Conservation (phyloP, 2,888 invertebrate species). For the Rhamnusium bicolor region DNA sequence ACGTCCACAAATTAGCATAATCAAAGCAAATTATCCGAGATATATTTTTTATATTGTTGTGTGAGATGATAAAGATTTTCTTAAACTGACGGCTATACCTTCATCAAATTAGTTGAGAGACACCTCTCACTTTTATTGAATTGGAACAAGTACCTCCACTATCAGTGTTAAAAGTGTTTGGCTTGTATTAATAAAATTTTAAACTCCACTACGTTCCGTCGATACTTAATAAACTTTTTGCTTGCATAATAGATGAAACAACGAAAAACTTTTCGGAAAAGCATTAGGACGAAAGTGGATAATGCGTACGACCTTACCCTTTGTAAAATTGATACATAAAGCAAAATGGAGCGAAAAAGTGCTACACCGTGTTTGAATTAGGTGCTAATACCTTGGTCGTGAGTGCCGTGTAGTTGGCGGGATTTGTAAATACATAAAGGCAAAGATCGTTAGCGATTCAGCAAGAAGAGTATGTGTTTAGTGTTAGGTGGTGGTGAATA, state of each 20-base stretch:
- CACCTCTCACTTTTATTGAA: no score
- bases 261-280: conserved; percentile 14
- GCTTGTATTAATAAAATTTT: not conserved
- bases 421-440: conserved; percentile 51
- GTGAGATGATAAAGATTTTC: no score
- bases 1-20: no score
- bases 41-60: no score
- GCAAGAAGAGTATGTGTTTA: not conserved
- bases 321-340: conserved; percentile 44
- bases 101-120: no score
- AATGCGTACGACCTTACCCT: conserved; percentile 15
- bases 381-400: conserved; percentile 51
- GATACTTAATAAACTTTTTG: not conserved
- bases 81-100: no score
- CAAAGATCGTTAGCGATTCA: conserved; percentile 32
- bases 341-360: conserved; percentile 56
- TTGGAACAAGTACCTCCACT: no score
- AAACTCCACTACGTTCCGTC: not conserved
- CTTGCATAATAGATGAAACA: conserved; percentile 20
- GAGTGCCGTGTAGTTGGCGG: conserved; percentile 46
- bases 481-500: not conserved
- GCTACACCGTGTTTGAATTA: conserved; percentile 56
- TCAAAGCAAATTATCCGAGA: no score
- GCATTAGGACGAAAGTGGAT: conserved; percentile 22
- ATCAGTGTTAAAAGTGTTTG: no score